Conservation (phyloP, 2,113 vertebrate genomes). For the Bufo bufo region DNA sequence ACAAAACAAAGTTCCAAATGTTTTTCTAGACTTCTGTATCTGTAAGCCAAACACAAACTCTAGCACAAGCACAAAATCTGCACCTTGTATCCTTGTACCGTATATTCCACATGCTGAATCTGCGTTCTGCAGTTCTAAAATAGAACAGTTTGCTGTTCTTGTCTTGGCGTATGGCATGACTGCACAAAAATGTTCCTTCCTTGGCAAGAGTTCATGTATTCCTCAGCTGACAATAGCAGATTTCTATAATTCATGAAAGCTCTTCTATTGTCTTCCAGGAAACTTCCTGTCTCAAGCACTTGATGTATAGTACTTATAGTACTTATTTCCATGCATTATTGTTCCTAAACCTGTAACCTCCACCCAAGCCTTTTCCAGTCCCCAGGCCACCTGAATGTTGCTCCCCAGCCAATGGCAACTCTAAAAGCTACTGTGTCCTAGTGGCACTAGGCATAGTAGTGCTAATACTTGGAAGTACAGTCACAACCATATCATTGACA, state of each 20-base stretch:
- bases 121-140: not conserved
- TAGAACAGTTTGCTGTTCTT: not conserved
- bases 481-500: not conserved
- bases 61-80: not conserved
- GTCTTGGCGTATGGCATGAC: not conserved
- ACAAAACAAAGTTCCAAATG: not conserved
- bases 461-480: not conserved
- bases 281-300: not conserved
- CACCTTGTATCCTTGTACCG: not conserved
- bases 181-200: not conserved
- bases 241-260: not conserved
- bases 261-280: not conserved
- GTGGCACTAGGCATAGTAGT: not conserved
- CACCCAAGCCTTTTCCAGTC: not conserved
- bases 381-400: not conserved
- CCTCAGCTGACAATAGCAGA: not conserved
- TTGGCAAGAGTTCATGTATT: not conserved
- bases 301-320: not conserved
- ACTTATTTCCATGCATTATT: not conserved
- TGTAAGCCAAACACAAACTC: not conserved
- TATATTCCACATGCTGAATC: not conserved
- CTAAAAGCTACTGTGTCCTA: not conserved
- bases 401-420: not conserved
- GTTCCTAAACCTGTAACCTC: not conserved
- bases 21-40: not conserved